Conservation (phyloP, 1,140 invertebrate species). For the Drosophila teissieri region DNA sequence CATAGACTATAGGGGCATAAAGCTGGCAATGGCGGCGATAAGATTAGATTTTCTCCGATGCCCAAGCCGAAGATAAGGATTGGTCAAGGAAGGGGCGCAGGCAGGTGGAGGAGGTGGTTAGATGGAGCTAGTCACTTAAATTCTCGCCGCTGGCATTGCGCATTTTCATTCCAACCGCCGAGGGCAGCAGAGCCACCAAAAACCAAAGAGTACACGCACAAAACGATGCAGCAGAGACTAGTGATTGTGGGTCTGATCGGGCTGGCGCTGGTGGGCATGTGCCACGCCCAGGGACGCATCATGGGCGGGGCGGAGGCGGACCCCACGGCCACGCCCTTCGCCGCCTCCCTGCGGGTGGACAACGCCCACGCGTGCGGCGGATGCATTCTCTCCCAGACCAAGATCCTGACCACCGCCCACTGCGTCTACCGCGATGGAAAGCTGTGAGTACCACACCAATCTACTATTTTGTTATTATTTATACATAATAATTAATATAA, state of each 20-base stretch:
- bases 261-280: neutral
- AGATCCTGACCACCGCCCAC: conserved; percentile 73
- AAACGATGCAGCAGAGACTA: conserved; percentile 1
- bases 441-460: conserved; percentile 40
- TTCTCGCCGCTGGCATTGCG: conserved; percentile 27
- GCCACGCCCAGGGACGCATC: conserved; percentile 43
- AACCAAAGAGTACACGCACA: too few relatives aligned
- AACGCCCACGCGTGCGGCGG: conserved; percentile 71
- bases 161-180: conserved; percentile 31
- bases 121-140: conserved; percentile 9
- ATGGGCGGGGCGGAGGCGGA: conserved; percentile 66
- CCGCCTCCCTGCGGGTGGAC: conserved; percentile 68
- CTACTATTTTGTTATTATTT: neutral
- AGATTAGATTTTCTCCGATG: conserved; percentile 57
- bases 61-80: conserved; percentile 24
- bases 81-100: conserved; percentile 1
- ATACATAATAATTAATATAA: too few relatives aligned
- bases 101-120: neutral
- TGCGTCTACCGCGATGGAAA: conserved; percentile 58
- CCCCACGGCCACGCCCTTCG: conserved; percentile 51
- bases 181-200: neutral
- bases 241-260: conserved; percentile 9
- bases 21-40: conserved; percentile 45
- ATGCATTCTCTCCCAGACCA: conserved; percentile 39
- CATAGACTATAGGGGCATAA: conserved; percentile 40